phyloP scores from a whole-genome alignment of 2,888 invertebrate genomes.

The Crepidodera aurea region DNA sequence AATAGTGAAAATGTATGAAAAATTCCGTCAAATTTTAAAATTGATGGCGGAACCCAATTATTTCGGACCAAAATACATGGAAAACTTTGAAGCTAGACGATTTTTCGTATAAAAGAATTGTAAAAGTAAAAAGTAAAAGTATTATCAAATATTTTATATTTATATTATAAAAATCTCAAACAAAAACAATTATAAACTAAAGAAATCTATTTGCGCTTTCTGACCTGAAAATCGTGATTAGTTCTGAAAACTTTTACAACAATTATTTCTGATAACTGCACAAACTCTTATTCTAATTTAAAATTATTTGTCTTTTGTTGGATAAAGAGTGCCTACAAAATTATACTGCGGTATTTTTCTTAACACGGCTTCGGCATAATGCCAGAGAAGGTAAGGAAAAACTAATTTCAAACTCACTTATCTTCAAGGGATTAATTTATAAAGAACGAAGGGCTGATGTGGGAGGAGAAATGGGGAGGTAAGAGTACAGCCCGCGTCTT shows the following conservation, averaged over 20 bases:
- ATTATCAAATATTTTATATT: too few relatives aligned
- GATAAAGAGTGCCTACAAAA: constrained; percentile 16
- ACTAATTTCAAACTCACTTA: constrained; percentile 33
- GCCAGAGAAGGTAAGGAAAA: constrained; percentile 29
- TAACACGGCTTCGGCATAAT: constrained; percentile 22
- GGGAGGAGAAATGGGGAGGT: not conserved
- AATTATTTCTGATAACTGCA: constrained; percentile 23
- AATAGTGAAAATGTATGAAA: too few relatives aligned
- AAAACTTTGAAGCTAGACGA: too few relatives aligned
- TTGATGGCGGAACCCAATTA: too few relatives aligned
- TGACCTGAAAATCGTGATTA: not conserved
- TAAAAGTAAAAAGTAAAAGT: too few relatives aligned
- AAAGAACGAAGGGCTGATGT: constrained; percentile 17
- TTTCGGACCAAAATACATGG: too few relatives aligned
- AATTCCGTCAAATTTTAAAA: too few relatives aligned
- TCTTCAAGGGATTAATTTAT: constrained; percentile 34
- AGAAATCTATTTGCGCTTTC: too few relatives aligned
- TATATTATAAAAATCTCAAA: too few relatives aligned
- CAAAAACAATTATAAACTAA: too few relatives aligned
- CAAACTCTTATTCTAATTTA: constrained; percentile 25
- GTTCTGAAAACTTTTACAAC: constrained; percentile 5
- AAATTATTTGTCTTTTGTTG: constrained; percentile 26
- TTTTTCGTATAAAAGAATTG: too few relatives aligned
- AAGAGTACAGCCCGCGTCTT: constrained; percentile 5
- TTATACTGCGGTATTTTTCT: constrained; percentile 30